phyloP scores from a whole-genome alignment of 2,113 vertebrate genomes.

The Pelusios castaneus region DNA sequence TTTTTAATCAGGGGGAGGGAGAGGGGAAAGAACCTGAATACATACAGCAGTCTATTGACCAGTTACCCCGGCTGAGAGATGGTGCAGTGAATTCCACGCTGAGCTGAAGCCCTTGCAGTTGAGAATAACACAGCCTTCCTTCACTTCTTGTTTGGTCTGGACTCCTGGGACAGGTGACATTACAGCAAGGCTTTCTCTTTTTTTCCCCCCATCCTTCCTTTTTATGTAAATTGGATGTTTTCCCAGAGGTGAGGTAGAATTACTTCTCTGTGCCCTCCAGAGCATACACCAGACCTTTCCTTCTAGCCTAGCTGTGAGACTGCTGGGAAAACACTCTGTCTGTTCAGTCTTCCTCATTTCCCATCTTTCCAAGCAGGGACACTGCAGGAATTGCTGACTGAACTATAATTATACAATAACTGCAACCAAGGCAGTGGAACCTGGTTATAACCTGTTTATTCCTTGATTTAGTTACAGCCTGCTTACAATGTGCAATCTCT shows the following conservation, averaged over 20 bases:
- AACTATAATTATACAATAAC: neutral
- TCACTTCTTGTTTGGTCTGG: neutral
- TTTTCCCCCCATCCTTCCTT: neutral
- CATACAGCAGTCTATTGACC: neutral
- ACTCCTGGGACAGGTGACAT: neutral
- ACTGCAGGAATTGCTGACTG: neutral
- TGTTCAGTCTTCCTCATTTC: neutral
- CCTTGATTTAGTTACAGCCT: neutral
- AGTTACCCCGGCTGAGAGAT: neutral
- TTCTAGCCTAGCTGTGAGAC: neutral
- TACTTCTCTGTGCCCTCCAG: neutral
- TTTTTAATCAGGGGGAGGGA: neutral
- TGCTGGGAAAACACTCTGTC: neutral
- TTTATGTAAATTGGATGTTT: neutral
- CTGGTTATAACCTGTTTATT: neutral
- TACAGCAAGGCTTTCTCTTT: neutral
- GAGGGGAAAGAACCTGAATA: neutral
- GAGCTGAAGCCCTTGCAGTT: neutral
- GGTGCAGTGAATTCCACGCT: neutral
- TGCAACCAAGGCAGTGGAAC: neutral
- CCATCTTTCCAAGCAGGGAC: neutral
- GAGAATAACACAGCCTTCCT: neutral
- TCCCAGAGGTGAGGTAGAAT: neutral
- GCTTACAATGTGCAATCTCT: neutral
- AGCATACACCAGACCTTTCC: neutral